These are phyloP conservation scores for Rhinogobio ventralis DNA, from an alignment of 2,797 vertebrate genomes.

Conservation along the genomic window DNA sequence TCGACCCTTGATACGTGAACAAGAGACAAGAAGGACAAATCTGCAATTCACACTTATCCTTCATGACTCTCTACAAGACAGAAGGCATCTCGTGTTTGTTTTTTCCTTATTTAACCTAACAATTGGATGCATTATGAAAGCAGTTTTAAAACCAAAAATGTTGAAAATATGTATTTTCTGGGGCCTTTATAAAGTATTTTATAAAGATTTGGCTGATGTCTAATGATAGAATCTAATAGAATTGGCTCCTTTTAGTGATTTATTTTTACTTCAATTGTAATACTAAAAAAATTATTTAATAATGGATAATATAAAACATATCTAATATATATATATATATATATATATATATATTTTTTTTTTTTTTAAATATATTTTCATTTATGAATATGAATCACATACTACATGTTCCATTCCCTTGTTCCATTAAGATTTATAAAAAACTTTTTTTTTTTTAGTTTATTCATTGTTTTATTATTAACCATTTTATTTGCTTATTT, in stretches of 20 bases:
- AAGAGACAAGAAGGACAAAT: constrained; percentile 12
- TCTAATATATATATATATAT: no score
- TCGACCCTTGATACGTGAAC: constrained; percentile 2
- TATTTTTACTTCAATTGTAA: no score
- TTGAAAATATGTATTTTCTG: background rate
- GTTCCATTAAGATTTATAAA: no score
- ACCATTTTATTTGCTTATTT: no score
- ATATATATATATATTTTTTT: no score
- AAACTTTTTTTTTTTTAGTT: no score
- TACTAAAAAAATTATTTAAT: background rate
- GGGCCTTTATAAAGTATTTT: background rate
- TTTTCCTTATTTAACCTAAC: background rate
- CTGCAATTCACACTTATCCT: background rate
- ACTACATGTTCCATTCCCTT: no score
- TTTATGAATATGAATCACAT: no score
- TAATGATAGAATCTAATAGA: background rate
- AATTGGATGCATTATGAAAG: background rate
- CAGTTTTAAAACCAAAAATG: background rate
- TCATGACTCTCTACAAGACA: constrained; percentile 2
- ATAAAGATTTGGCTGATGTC: background rate
- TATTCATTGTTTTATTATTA: background rate
- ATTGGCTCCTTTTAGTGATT: no score
- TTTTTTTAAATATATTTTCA: no score
- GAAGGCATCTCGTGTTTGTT: background rate
- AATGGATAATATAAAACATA: background rate